Conservation (phyloP, 1,140 invertebrate genomes). For the Drosophila tropicalis region DNA sequence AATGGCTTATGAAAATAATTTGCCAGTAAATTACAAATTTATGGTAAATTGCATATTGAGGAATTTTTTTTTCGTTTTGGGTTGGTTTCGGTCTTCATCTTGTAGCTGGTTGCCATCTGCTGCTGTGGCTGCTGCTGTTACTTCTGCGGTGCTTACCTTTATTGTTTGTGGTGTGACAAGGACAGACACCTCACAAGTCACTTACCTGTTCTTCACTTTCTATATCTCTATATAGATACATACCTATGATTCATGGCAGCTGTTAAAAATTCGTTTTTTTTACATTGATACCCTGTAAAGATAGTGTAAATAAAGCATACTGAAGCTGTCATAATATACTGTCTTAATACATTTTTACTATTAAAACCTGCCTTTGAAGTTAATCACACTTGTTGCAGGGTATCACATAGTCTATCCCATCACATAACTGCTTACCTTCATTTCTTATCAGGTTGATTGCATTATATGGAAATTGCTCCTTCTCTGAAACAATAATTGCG, state of each 20-base stretch:
- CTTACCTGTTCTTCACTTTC: constrained; percentile 23
- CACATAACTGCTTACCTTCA: neutral
- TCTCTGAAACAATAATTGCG: constrained; percentile 66
- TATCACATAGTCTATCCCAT: neutral
- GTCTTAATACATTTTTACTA: no score
- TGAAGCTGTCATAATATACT: no score
- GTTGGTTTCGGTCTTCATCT: constrained; percentile 22
- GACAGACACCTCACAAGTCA: constrained; percentile 13
- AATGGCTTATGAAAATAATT: constrained; percentile 81
- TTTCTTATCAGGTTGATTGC: constrained; percentile 72
- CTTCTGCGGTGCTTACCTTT: constrained; percentile 31
- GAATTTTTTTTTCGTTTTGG: constrained; percentile 48
- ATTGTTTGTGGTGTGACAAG: constrained; percentile 58
- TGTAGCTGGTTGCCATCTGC: constrained; percentile 47
- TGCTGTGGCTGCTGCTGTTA: constrained; percentile 24
- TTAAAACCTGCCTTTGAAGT: no score
- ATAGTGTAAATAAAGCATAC: no score
- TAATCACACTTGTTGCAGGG: neutral
- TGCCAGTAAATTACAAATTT: constrained; percentile 79
- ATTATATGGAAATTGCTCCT: constrained; percentile 70
- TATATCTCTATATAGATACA: neutral
- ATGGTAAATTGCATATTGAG: constrained; percentile 82
- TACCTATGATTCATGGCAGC: constrained; percentile 45
- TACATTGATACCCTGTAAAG: neutral
- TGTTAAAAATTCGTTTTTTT: constrained; percentile 43